phyloP scores from a whole-genome alignment of 2,888 invertebrate species.

The Lymantria monacha region DNA sequence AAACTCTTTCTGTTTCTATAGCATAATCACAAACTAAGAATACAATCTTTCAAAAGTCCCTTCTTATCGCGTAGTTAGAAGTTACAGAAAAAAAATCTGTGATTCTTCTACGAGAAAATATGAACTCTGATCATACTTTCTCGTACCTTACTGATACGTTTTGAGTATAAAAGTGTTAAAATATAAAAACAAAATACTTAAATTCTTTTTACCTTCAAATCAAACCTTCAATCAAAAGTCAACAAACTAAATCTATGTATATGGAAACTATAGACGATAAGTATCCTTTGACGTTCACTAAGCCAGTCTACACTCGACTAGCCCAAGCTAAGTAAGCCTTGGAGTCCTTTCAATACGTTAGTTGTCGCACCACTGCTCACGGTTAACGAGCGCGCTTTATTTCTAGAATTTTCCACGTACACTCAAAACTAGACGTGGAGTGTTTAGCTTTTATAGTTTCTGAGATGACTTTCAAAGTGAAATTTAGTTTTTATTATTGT shows the following conservation, averaged over 20 bases:
- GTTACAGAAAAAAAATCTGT: too few relatives aligned
- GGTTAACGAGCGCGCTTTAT: constrained; percentile 69
- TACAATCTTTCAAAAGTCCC: too few relatives aligned
- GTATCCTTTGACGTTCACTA: constrained; percentile 11
- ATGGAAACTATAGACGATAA: not conserved
- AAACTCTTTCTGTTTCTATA: too few relatives aligned
- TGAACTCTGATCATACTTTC: too few relatives aligned
- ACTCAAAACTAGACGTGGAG: constrained; percentile 5
- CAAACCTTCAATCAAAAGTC: not conserved
- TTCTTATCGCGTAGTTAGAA: too few relatives aligned
- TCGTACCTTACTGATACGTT: too few relatives aligned
- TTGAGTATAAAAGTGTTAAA: too few relatives aligned
- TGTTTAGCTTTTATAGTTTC: not conserved
- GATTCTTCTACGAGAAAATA: too few relatives aligned
- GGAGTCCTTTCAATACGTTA: constrained; percentile 55
- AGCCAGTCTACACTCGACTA: not conserved
- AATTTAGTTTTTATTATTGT: not conserved
- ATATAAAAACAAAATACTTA: too few relatives aligned
- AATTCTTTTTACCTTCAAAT: too few relatives aligned
- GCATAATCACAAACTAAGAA: too few relatives aligned
- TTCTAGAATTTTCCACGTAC: constrained; percentile 37
- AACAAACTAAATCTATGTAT: not conserved
- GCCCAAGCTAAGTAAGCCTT: constrained; percentile 13
- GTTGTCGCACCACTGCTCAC: constrained; percentile 56
- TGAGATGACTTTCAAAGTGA: not conserved